Base-by-base conservation (phyloP, 1,140 invertebrate genomes). In the Pseudomyrmex pallidus region DNA sequence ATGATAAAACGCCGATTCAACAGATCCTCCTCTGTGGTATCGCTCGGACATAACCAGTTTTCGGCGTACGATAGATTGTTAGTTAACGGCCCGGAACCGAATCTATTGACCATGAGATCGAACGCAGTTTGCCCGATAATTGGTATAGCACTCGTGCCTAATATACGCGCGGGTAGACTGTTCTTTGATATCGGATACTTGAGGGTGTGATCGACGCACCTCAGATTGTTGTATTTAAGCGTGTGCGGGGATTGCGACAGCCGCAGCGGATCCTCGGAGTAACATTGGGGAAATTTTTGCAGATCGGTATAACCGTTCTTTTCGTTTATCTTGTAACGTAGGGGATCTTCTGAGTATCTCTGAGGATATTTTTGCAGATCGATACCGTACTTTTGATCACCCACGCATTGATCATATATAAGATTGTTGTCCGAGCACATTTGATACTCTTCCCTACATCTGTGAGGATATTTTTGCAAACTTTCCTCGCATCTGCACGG, bases 401-500 rank as follows among this genome's bases (percentile, higher is more conserved):
- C 80, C 1, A 87, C 63, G 61, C 86, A 93, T 8, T 89, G 90
- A 66, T 93, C 91, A 35, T 92, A 88, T 10, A 93, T 89, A 15
- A 92, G 84, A 77, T 91, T 92, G 52, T 91, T 93, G 66, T 94
- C 93, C 20, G 92, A 93, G 57, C 92, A 94, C 15, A 91, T 91
- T 22, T 94, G 90, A 82, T 93, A 93, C 20, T 94, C 94, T 17
- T 94, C 93, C 8, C 90, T 86, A 74, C 91, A 94, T 9, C 91
- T 90, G 61, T 93, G 92, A n/a, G 93, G 92, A 89, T 94, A 94
- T 59, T 92, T 93, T 59, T 93, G 91, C 8, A 93, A 84, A 76
- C 90, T 89, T 20, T 93, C 93, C 57, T 93, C 92, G 85, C 92
- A 93, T 54, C 89, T 90, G 73, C 93, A 93, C 2, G 88, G 88